These are phyloP conservation scores for Diadumene lineata DNA, from an alignment of 92 coral and sea anemone genomes.

Conservation along the genomic window DNA sequence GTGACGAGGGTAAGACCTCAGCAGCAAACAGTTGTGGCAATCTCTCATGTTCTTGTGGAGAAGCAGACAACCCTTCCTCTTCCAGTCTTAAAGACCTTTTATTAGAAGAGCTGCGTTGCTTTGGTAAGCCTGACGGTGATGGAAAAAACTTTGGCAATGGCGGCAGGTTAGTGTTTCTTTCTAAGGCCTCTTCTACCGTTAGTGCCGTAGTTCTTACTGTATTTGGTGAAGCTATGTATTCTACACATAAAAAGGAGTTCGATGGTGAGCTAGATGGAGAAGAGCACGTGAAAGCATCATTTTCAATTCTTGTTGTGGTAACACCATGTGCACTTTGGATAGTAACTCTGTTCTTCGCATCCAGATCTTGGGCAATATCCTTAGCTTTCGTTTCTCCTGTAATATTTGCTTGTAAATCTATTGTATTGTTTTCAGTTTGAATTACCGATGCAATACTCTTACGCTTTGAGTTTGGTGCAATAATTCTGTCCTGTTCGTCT, in stretches of 20 bases:
- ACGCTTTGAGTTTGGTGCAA: too few species aligned
- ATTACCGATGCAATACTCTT: too few species aligned
- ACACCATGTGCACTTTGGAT: not conserved
- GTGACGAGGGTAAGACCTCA: not conserved
- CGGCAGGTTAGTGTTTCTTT: conserved; percentile 33
- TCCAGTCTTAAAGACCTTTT: not conserved
- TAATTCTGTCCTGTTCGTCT: too few species aligned
- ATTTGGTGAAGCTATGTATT: not conserved
- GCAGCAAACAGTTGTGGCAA: too few species aligned
- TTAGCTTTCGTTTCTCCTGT: too few species aligned
- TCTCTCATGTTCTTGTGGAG: too few species aligned
- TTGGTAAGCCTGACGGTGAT: not conserved
- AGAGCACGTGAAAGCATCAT: not conserved
- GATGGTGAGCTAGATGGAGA: not conserved
- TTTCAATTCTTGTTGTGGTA: not conserved
- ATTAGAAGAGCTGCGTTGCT: not conserved
- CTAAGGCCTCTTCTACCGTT: conserved; percentile 15
- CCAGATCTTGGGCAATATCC: too few species aligned
- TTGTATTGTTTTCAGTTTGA: too few species aligned
- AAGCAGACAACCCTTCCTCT: not conserved
- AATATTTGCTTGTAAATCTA: too few species aligned
- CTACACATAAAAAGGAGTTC: not conserved
- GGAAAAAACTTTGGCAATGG: conserved; percentile 76
- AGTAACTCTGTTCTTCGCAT: too few species aligned
- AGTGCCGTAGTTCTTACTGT: not conserved